Evolutionary conservation across 2,888 invertebrate species (phyloP).

Genomic region (Hirtodrosophila confusa): DNA sequence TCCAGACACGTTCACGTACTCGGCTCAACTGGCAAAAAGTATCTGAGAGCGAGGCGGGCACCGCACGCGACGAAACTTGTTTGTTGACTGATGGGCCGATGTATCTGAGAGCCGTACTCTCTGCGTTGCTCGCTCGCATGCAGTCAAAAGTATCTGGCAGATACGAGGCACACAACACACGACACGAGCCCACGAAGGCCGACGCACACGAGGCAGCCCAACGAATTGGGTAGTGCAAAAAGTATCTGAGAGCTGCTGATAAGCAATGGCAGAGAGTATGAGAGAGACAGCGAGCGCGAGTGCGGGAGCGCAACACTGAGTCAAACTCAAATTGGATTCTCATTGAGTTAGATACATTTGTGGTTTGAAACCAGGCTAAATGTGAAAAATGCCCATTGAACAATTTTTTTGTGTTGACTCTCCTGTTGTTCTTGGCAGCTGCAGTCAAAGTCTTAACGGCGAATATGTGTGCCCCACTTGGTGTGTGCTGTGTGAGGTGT

Average conservation of each 20-base stretch:
- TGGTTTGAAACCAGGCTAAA: conserved; percentile 59
- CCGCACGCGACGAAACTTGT: conserved; percentile 57
- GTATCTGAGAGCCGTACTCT: conserved; percentile 21
- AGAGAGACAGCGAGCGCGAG: background rate
- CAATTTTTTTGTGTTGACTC: conserved; percentile 3
- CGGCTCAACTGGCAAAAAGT: conserved; percentile 73
- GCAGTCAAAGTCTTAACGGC: conserved; percentile 22
- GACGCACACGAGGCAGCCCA: conserved; percentile 24
- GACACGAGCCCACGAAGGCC: conserved; percentile 21
- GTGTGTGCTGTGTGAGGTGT: conserved; percentile 3
- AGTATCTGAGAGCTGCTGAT: conserved; percentile 41
- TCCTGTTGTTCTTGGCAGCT: conserved; percentile 14
- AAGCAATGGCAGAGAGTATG: conserved; percentile 11
- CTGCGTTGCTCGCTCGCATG: conserved; percentile 7
- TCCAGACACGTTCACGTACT: conserved; percentile 70
- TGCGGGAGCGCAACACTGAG: conserved; percentile 23
- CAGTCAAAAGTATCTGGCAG: conserved; percentile 13
- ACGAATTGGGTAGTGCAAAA: conserved; percentile 45
- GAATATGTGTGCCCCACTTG: conserved; percentile 4
- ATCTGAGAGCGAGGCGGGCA: conserved; percentile 51
- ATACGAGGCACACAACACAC: background rate
- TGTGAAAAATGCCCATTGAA: background rate
- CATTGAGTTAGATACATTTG: conserved; percentile 63
- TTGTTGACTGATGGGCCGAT: conserved; percentile 41
- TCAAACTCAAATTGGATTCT: conserved; percentile 52